Percentiles rank a stretch among this genome's conserved stretches.
These are phyloP conservation scores for Gymnothorax reevesii DNA, from an alignment of 2,797 vertebrate genomes.

Conservation along the genomic window DNA sequence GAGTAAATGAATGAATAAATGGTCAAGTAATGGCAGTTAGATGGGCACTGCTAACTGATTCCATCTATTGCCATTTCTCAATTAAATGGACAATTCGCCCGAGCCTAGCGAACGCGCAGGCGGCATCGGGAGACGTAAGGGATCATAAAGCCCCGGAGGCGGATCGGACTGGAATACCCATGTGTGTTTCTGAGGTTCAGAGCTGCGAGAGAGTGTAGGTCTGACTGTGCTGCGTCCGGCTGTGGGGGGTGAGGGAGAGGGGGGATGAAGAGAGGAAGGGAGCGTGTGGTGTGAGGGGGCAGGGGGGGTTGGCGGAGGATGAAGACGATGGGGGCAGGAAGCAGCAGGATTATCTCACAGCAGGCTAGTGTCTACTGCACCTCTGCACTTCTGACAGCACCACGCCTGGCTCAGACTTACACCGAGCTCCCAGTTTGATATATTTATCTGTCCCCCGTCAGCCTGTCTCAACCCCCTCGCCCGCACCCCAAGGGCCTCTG, in stretches of 20 bases:
- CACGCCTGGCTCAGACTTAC: background rate
- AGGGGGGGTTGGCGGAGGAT: background rate
- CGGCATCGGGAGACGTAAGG: background rate
- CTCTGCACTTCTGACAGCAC: conserved; percentile 15
- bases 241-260: conserved; percentile 24
- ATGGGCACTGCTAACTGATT: too few relatives aligned
- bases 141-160: background rate
- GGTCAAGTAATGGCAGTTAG: too few relatives aligned
- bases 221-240: conserved; percentile 6
- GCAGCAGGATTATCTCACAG: conserved; percentile 42
- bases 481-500: background rate
- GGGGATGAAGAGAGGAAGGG: too few relatives aligned
- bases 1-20: too few relatives aligned
- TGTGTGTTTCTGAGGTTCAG: background rate
- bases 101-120: background rate
- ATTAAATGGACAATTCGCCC: too few relatives aligned
- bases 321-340: background rate
- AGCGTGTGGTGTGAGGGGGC: background rate
- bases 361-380: conserved; percentile 44
- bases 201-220: background rate
- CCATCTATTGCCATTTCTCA: too few relatives aligned
- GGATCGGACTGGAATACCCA: background rate
- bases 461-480: background rate
- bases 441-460: background rate
- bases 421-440: background rate